phyloP scores from a whole-genome alignment of 2,797 vertebrate species.

The Dicrostonyx torquatus region DNA sequence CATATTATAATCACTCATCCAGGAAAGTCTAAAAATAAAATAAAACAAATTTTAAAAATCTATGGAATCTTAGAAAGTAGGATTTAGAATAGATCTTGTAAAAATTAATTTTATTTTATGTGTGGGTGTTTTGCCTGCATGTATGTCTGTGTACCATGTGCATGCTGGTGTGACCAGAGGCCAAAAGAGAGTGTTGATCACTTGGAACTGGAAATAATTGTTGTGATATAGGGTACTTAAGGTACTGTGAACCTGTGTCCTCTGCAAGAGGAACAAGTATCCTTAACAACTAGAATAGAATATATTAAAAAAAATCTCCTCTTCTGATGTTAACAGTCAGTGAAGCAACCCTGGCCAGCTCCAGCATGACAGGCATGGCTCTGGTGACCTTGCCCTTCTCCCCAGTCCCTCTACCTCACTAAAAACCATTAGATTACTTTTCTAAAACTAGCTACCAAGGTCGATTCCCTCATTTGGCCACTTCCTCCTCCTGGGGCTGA shows the following conservation, averaged over 20 bases:
- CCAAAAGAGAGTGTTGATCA: background rate
- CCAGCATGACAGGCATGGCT: background rate
- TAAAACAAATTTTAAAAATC: background rate
- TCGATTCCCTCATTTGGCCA: background rate
- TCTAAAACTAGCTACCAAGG: background rate
- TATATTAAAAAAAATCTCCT: background rate
- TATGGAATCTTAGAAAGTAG: background rate
- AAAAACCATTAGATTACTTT: background rate
- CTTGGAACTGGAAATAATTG: background rate
- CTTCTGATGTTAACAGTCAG: constrained; percentile 38
- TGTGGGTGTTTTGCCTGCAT: background rate
- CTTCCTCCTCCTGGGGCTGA: background rate
- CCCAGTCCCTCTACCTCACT: background rate
- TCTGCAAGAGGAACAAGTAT: background rate
- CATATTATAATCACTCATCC: background rate
- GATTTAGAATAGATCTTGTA: background rate
- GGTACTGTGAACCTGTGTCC: background rate
- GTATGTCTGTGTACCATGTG: background rate
- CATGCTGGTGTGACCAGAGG: background rate
- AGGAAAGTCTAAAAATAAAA: background rate
- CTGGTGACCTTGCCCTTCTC: background rate
- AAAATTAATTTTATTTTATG: background rate
- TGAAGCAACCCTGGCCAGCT: background rate
- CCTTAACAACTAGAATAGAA: background rate
- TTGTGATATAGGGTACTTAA: background rate